Evolutionary conservation across 2,797 vertebrate genomes (phyloP).

Genomic region (Sebastes diaconus): DNA sequence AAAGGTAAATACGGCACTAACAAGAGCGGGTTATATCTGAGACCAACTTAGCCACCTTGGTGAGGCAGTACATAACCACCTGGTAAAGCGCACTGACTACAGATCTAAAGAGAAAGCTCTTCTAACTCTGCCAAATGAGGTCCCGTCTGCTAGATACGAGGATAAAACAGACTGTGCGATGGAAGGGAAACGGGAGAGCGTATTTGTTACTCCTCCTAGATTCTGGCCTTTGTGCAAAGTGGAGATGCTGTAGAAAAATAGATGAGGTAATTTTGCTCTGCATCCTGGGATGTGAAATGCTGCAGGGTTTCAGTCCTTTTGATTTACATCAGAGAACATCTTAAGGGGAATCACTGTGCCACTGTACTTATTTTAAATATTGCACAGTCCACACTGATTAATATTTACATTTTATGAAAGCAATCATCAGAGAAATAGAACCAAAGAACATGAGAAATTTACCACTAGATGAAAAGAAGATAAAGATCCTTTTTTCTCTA

Average conservation of each 20-base stretch:
- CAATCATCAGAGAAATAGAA: background rate
- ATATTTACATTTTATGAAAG: slow-evolving; percentile 35
- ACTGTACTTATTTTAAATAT: background rate
- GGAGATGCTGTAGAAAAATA: slow-evolving; percentile 4
- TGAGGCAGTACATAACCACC: slow-evolving; percentile 48
- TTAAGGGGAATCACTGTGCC: slow-evolving; percentile 1
- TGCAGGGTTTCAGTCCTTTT: slow-evolving; percentile 30
- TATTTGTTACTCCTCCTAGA: slow-evolving; percentile 24
- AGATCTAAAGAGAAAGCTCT: slow-evolving; percentile 21
- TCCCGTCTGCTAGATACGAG: slow-evolving; percentile 45
- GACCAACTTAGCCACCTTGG: slow-evolving; percentile 57
- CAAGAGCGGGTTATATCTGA: slow-evolving; percentile 38
- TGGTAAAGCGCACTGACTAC: slow-evolving; percentile 27
- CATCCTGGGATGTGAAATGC: slow-evolving; percentile 2
- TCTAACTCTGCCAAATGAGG: slow-evolving; percentile 58
- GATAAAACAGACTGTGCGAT: slow-evolving; percentile 46
- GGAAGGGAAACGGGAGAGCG: slow-evolving; percentile 14
- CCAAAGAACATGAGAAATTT: background rate
- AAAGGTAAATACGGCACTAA: slow-evolving; percentile 43
- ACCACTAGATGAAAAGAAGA: background rate
- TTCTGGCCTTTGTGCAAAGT: slow-evolving; percentile 11
- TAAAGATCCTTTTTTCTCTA: background rate
- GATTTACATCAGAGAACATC: slow-evolving; percentile 33
- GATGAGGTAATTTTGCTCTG: slow-evolving; percentile 15
- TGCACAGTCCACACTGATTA: background rate